Base-by-base conservation (phyloP, 2,888 invertebrate genomes). In the Phaonia tiefii region DNA sequence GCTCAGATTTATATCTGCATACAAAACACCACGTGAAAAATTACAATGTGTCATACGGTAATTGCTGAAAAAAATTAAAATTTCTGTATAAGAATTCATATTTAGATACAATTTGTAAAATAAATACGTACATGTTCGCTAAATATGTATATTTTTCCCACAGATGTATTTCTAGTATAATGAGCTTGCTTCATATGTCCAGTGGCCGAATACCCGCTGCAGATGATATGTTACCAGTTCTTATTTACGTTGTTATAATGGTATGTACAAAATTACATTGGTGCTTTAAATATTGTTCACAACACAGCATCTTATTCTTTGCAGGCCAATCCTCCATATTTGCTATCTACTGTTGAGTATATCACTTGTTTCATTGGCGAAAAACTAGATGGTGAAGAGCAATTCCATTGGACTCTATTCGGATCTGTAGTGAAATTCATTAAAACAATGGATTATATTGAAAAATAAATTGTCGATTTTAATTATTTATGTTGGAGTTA, bases 371-470 rank as follows among this genome's bases (percentile, higher is more conserved):
- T 98, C 90, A 97, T 97, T 88, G 96, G 95, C 75, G 93, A 94
- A 84, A 94, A 95, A 82, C 92, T 98, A 78, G 93, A 93, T 82
- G 98, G 98, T 66, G 98, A 98, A 91, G 97, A 98, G 87, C 95
- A 96, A 86, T 99, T 99, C 92, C 98, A 98, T 95, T 99, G 99
- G 99, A 98, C 98, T 72, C 98, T 99, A 91, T 99, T 99, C 92
- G 96, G 96, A 88, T 96, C 98, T 0, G 98, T 98, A 63, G 97
- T 99, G 71, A 98, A 98, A 91, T 98, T 97, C 92, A 98, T 99
- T 89, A 99, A 99, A 92, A 98, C 97, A 74, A 98, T 99, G 98
- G 91, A 91, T 84, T 91, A 91, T 49, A 85, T 86, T 49, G 85
- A 85, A 63, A 84, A 84, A 78, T 79, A 75, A 75, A 63, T 22